Percentiles rank a stretch among this genome's conserved stretches.
Evolutionary conservation across 2,113 vertebrate genomes (phyloP).

Genomic region (Podarcis muralis): DNA sequence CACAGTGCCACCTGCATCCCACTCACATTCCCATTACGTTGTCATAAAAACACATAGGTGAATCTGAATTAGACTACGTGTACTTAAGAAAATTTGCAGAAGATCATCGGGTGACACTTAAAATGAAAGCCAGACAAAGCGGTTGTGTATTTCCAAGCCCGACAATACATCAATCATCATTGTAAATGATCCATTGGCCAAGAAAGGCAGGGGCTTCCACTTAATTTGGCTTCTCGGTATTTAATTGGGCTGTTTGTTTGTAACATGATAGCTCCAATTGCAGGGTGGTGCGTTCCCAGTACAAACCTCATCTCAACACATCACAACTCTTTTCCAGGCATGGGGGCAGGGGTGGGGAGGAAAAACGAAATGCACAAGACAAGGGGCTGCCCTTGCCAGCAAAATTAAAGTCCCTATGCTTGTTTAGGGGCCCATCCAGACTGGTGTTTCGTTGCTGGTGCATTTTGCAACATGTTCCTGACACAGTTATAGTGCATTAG

Average conservation of each 20-base stretch:
- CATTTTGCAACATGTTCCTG: no score
- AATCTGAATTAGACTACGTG: not conserved
- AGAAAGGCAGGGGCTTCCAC: not conserved
- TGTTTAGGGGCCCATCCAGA: not conserved
- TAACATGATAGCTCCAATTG: not conserved
- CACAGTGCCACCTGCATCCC: no score
- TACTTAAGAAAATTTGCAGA: not conserved
- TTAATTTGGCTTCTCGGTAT: not conserved
- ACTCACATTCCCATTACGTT: not conserved
- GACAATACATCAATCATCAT: not conserved
- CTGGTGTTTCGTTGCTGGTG: no score
- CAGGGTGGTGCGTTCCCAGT: not conserved
- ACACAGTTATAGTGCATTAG: no score
- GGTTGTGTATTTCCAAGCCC: not conserved
- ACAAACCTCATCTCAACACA: not conserved
- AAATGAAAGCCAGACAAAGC: not conserved
- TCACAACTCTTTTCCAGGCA: not conserved
- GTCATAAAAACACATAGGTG: not conserved
- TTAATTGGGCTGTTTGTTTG: not conserved
- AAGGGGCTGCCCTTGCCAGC: not conserved
- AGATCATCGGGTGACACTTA: not conserved
- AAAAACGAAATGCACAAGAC: not conserved
- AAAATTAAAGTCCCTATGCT: not conserved
- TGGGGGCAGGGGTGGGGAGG: not conserved
- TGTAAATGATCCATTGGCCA: not conserved